Conservation (phyloP, 2,888 invertebrate genomes). For the Cyclophora albipunctata region DNA sequence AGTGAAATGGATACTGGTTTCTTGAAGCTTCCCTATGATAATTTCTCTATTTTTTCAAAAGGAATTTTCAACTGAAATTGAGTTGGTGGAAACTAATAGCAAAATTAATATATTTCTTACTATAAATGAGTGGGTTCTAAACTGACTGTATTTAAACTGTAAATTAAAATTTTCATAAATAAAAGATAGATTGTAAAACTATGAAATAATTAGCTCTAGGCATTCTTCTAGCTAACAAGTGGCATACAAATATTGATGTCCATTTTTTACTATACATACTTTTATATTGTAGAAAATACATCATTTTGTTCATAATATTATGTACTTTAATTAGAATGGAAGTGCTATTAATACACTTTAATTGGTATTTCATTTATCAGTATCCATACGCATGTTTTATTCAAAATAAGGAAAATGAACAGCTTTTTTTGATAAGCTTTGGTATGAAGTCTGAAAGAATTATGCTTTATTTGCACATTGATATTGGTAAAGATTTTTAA, state of each 20-base stretch:
- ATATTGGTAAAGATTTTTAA: slow-evolving; percentile 35
- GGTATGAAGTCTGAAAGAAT: slow-evolving; percentile 18
- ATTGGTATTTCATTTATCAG: slow-evolving; percentile 27
- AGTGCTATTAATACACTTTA: slow-evolving; percentile 26
- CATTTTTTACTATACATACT: slow-evolving; percentile 50
- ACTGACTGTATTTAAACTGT: slow-evolving; percentile 24
- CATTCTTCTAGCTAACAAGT: slow-evolving; percentile 51
- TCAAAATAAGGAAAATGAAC: slow-evolving; percentile 26
- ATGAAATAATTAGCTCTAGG: slow-evolving; percentile 50
- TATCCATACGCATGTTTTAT: slow-evolving; percentile 21
- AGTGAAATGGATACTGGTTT: too few relatives aligned
- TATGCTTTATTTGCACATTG: slow-evolving; percentile 31
- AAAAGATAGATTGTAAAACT: slow-evolving; percentile 13
- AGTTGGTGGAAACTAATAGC: too few relatives aligned
- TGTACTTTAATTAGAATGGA: slow-evolving; percentile 9
- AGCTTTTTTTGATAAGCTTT: slow-evolving; percentile 33
- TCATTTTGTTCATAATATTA: slow-evolving; percentile 25
- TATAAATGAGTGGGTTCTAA: slow-evolving; percentile 6
- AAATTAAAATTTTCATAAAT: slow-evolving; percentile 33
- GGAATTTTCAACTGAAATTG: too few relatives aligned
- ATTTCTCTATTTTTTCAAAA: too few relatives aligned
- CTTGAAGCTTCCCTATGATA: too few relatives aligned
- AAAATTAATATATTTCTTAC: slow-evolving; percentile 1
- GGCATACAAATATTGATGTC: slow-evolving; percentile 40
- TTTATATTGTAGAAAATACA: slow-evolving; percentile 33